These are phyloP conservation scores for Scaptodrosophila latifasciaeformis DNA, from an alignment of 2,888 invertebrate species.

Conservation along the genomic window DNA sequence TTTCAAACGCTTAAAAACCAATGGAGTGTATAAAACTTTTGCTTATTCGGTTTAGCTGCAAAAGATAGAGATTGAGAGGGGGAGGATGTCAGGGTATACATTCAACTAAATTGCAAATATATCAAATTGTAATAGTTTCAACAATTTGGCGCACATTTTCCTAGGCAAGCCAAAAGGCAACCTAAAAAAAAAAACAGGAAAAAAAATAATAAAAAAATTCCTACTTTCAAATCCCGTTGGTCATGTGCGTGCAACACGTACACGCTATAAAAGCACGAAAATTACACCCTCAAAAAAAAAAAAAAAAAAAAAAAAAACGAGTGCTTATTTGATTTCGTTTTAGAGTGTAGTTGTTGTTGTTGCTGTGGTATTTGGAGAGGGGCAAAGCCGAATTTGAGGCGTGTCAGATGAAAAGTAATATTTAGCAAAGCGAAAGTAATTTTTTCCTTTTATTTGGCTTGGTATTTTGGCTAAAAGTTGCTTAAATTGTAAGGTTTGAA, in stretches of 20 bases:
- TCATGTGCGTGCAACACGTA: conserved; percentile 51
- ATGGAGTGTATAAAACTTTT: not conserved
- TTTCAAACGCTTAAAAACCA: conserved; percentile 4
- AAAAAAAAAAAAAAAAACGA: not conserved
- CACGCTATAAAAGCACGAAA: conserved; percentile 38
- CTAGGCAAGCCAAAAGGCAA: not conserved
- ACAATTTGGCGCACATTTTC: conserved; percentile 54
- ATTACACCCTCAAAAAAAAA: not conserved
- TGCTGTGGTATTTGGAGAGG: too few species aligned
- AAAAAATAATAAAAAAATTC: too few species aligned
- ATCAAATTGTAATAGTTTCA: conserved; percentile 61
- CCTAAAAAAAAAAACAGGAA: too few species aligned
- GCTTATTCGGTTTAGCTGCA: not conserved
- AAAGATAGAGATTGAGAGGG: not conserved
- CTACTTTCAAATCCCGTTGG: too few species aligned
- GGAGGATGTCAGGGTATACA: conserved; percentile 25
- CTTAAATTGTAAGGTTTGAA: too few species aligned
- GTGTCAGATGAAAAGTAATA: too few species aligned
- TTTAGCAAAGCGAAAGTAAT: too few species aligned
- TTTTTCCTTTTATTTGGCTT: not conserved
- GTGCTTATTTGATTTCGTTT: conserved; percentile 4
- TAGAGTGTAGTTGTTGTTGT: too few species aligned
- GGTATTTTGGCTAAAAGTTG: not conserved
- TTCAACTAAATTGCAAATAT: conserved; percentile 60
- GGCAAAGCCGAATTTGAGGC: not conserved